Evolutionary conservation across 2,888 invertebrate genomes (phyloP).

Genomic region (Conistra vaccinii): DNA sequence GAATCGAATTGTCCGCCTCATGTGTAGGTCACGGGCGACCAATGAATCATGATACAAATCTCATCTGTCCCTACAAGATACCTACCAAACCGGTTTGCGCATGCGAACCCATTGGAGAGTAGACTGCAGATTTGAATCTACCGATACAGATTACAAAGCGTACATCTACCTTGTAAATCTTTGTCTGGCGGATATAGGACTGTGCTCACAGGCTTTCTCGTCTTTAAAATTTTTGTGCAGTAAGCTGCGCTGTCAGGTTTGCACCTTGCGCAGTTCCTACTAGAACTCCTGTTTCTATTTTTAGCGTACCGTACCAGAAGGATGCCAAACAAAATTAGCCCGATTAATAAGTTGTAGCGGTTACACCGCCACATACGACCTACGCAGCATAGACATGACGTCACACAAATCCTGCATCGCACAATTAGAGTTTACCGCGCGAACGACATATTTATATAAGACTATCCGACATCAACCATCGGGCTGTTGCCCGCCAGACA

Average conservation of each 20-base stretch:
- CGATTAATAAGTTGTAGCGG: too few species aligned
- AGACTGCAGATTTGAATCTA: conserved; percentile 39
- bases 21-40: conserved; percentile 32
- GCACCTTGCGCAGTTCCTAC: background rate
- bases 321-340: too few species aligned
- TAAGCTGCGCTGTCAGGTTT: background rate
- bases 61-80: conserved; percentile 1
- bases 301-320: too few species aligned
- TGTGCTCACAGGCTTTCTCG: conserved; percentile 2
- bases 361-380: too few species aligned
- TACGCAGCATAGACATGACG: too few species aligned
- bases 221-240: background rate
- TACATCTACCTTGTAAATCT: conserved; percentile 26
- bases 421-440: too few species aligned
- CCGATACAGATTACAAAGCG: conserved; percentile 39
- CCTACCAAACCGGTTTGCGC: conserved; percentile 34
- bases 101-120: conserved; percentile 7
- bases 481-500: too few species aligned
- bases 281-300: background rate
- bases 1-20: background rate
- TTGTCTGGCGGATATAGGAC: background rate
- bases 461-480: too few species aligned
- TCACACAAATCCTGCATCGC: too few species aligned
- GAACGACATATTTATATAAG: too few species aligned
- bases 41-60: conserved; percentile 29